Evolutionary conservation across 2,888 invertebrate species (phyloP), one percentile per base, ranked within the genome.

Genomic region (Polymixis flavicincta): DNA sequence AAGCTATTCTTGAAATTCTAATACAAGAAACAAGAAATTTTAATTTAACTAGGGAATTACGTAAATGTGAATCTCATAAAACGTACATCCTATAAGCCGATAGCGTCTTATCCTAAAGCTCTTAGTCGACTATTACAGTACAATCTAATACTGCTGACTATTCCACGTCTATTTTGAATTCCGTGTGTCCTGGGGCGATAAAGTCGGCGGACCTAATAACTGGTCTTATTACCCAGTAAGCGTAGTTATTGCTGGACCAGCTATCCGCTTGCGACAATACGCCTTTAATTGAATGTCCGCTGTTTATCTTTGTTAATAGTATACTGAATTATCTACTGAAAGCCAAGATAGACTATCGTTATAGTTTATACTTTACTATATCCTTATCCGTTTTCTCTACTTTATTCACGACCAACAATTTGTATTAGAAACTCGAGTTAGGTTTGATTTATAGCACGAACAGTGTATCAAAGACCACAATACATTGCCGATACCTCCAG

Each of bases 241-340:
- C 87, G 87, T 71, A 76, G 84, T 85, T 88, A 91, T 91, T 90
- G 88, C 88, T 80, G 71, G 75, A 85, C 81, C 76, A 80, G 80
- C 86, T 85, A 86, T 86, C 85, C 72, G 74, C 76, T 81, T 80
- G 77, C 80, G 76, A 87, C 87, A 87, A 90, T 89, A 88, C 86
- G 84, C 86, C 87, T 89, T 89, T 92, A 93, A 93, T 92, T 92
- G 90, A 91, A 92, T 87, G 84, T 80, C 87, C 80, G 84, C 90
- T 92, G 88, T 91, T 90, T 90, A 87, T 83, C 84, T 88, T 87
- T 85, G 85, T 80, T 73, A 72, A 37, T 25, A 67, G 73, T 60
- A 72, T 74, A 78, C 78, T 69, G n/a, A 71, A 76, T 81, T 72
- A 71, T 75, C 57, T 42, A 81, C 70, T 76, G 63, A 67, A 73